Evolutionary conservation across 2,113 vertebrate species (phyloP), one percentile per base, ranked within the genome.

Genomic region (Sitta europaea): DNA sequence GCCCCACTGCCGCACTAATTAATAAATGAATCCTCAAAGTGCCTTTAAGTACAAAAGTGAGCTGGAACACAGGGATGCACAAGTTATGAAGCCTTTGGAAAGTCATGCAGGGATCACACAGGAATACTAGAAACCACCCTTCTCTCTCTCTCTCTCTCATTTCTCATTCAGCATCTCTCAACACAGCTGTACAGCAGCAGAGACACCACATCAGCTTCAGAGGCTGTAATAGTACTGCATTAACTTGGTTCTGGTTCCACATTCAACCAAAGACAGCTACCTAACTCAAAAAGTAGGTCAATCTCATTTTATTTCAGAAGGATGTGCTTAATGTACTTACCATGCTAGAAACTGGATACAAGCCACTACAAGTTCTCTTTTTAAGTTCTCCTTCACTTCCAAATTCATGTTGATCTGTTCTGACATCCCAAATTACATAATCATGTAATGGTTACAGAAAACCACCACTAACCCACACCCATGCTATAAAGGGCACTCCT

Each of bases 401-500:
- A 87, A 82, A 85, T 81, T 91, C 50, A 89, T 50, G 36, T 25
- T 95, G 62, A 95, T 94, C 53, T 85, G 53, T 79, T 93, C 90
- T 76, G 91, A 95, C 94, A 96, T 79, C 77, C 62, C 54, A 71
- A 82, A 96, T 72, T 92, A 80, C 48, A 71, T 72, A 81, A 92
- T n/a, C 9, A 0, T 93, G 75, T 83, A 83, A 89, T 23, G 53
- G 84, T 38, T 84, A 42, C 80, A 72, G 92, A 91, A 94, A 86
- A 67, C 33, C 61, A 91, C 17, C 48, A 65, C 61, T 61, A 57
- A 71, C 48, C 43, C 48, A 42, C 14, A 59, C 19, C 15, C 57
- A 57, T 2, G 12, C 68, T 70, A 38, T 29, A 53, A 65, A 85
- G 45, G 25, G 24, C 35, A 88, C 38, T 55, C 31, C n/a, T 87